Evolutionary conservation across 2,888 invertebrate species (phyloP).

Genomic region (Sesamia inferens): DNA sequence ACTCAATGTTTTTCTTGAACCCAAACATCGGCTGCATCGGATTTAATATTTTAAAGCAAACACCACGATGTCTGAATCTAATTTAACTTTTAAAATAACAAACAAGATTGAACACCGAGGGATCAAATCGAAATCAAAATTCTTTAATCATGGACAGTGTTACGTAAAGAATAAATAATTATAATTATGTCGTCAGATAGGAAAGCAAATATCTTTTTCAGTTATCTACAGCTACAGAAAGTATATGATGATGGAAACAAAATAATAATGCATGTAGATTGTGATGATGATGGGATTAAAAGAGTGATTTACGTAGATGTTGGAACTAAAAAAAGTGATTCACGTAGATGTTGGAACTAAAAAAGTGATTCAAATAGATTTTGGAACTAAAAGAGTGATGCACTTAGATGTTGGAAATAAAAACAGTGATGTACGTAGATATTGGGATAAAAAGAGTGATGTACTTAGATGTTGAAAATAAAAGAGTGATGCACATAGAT

Average conservation of each 20-base stretch:
- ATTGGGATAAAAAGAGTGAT: too few species aligned
- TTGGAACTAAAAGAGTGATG: too few species aligned
- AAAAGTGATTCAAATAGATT: too few species aligned
- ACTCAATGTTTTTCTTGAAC: constrained; percentile 24
- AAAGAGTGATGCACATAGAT: background rate
- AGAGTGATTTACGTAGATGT: too few species aligned
- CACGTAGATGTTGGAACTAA: background rate
- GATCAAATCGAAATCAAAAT: constrained; percentile 34
- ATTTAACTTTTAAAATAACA: constrained; percentile 58
- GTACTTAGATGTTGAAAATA: too few species aligned
- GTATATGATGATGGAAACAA: background rate
- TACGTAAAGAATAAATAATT: constrained; percentile 1
- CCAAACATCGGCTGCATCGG: constrained; percentile 33
- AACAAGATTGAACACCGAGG: constrained; percentile 35
- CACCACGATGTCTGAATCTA: constrained; percentile 42
- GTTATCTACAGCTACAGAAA: background rate
- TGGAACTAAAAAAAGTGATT: background rate
- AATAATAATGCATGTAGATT: too few species aligned
- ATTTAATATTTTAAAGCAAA: constrained; percentile 46
- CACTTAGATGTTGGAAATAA: background rate
- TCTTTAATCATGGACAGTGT: constrained; percentile 24
- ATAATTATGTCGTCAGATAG: constrained; percentile 8
- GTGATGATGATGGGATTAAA: too few species aligned
- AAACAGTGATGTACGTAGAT: too few species aligned
- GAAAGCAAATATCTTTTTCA: background rate